Evolutionary conservation across 1,140 invertebrate species (phyloP), one percentile per base, ranked within the genome.

Genomic region (Acarapis woodi): DNA sequence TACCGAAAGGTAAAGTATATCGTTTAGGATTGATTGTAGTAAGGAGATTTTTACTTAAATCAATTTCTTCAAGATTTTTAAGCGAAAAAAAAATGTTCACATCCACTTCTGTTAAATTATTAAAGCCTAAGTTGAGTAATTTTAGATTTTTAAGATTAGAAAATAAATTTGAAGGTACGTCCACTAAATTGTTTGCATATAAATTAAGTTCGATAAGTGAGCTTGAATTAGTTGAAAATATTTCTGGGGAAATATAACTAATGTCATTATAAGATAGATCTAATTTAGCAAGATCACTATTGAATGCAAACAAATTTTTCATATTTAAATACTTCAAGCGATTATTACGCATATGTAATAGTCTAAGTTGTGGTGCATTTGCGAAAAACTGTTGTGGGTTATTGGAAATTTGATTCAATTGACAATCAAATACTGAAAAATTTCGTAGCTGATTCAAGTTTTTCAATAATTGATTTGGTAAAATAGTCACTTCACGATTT

Each of bases 21-120:
- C 18, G 23, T 16, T 25, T 19, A 10, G 25, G 30, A 32, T 41
- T 41, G n/a, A 45, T 34, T 25, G 38, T 25, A 3, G 34, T 38
- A 8, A 48, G 28, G 10, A 40, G 29, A 41, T 48, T 48, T 8
- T 25, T 16, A 32, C 26, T 39, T 20, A 48, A 38, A 38, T 42
- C 24, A 4, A 48, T 25, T 15, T 37, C 28, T 40, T 45, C 42
- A 6, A 48, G 22, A n/a, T 42, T 16, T 3, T 32, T 32, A 2
- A 44, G 26, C 18, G 32, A 22, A 9, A 35, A 36, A 32, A 48
- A 47, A 14, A 42, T 22, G 15, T 20, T 23, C 14, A 30, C 16
- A 16, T 15, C 28, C 19, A 36, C 35, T 19, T 30, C n/a, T 6
- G 9, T 16, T 16, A 44, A 35, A 18, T 33, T 19, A 25, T 44